Evolutionary conservation across 2,113 vertebrate species (phyloP), one percentile per base, ranked within the genome.

Genomic region (Monopterus albus): DNA sequence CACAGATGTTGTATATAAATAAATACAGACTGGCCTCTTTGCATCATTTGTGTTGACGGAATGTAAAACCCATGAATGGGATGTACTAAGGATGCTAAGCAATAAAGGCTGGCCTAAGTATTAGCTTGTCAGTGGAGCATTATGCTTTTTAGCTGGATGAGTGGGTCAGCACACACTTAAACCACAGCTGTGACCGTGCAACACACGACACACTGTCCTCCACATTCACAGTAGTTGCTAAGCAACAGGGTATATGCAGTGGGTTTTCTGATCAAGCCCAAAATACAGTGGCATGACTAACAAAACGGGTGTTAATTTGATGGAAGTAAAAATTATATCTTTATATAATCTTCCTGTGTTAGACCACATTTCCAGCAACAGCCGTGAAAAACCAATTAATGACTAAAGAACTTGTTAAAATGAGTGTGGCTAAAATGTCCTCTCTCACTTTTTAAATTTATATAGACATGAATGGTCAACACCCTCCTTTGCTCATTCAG

Each of bases 191-290:
- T 79, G 65, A 70, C 39, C 20, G 38, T 50, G 66, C 51, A 71
- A 61, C 60, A 84, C 78, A 78, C 52, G 42, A 72, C 72, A 61
- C 67, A 38, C 6, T 40, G 53, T 52, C 39, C 68, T 78, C 64
- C 66, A 74, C 79, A 42, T 57, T 68, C 65, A 82, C 61, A 61
- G 61, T 31, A 45, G 91, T 91, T 89, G 82, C 91, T 86, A 78
- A 75, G 89, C 85, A 90, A 91, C 91, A 80, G 71, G 33, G 11
- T 58, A 55, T 38, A 81, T 3, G 55, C 43, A 75, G 31, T 52
- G 51, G 68, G 40, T 56, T 73, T 81, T 69, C 56, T 65, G 31
- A 39, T 84, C 23, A 40, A 25, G 51, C 75, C 43, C 58, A 75
- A 82, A 72, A 71, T 52, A 70, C 67, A 71, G 39, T 25, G 29